These are phyloP conservation scores for Delia radicum DNA, from an alignment of 1,140 invertebrate genomes.

Conservation along the genomic window DNA sequence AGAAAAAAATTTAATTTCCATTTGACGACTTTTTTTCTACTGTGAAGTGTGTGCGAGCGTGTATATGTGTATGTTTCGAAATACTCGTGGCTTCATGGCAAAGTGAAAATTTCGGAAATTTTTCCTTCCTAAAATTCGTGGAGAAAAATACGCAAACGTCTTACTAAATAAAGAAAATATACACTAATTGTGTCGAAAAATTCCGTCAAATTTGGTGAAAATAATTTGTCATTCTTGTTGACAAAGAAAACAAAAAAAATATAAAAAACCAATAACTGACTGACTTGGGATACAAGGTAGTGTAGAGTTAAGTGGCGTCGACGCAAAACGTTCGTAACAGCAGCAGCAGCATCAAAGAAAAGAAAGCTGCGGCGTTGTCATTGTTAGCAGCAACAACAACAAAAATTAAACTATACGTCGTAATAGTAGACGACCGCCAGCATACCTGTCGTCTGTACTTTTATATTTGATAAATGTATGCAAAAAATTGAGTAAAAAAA, in stretches of 20 bases:
- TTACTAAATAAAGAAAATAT: background rate
- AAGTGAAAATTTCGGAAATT: conserved; percentile 8
- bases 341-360: background rate
- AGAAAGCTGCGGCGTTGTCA: background rate
- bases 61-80: conserved; percentile 12
- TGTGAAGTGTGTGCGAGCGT: background rate
- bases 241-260: conserved; percentile 24
- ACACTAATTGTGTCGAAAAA: conserved; percentile 19
- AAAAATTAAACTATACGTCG: conserved; percentile 17
- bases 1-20: conserved; percentile 6
- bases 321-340: background rate
- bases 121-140: background rate
- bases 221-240: conserved; percentile 36
- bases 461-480: background rate
- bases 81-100: conserved; percentile 23
- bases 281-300: conserved; percentile 22
- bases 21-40: background rate
- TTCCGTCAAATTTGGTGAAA: conserved; percentile 25
- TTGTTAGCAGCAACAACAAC: conserved; percentile 31
- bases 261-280: conserved; percentile 13
- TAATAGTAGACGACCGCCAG: conserved; percentile 7
- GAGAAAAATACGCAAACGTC: background rate
- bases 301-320: conserved; percentile 34
- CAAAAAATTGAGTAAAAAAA: background rate
- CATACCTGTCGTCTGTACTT: conserved; percentile 3